Base-by-base conservation (phyloP, 2,797 vertebrate genomes). In the Phyllotis vaccarum region DNA sequence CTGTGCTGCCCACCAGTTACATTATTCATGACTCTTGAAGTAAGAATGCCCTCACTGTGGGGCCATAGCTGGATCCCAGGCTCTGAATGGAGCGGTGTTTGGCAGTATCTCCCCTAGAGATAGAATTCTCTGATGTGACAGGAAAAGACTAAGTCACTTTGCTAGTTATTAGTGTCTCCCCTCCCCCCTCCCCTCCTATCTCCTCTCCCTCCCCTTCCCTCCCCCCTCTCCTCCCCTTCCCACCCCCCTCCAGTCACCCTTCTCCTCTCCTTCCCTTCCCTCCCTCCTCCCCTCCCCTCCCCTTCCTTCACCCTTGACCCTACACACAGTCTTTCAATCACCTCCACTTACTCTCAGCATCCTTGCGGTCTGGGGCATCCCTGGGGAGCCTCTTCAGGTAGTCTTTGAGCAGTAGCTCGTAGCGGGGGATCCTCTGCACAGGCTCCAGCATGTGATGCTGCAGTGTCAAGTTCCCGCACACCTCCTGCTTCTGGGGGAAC, bases 381-480 rank as follows among this genome's bases (percentile, higher is more conserved):
- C 98, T 98, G 0, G 99, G 99, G 94, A 99, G 99, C 97, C 99
- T 99, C 98, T 99, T 99, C 97, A 99, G 98, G 97, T 99, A 99
- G 98, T 99, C 99, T 97, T 99, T 99, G 94, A 99, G 99, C 87
- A 99, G 98, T 96, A 99, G 98, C 97, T 99, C 99, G 0, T 99
- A 99, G 90, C 99, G 99, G 89, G 99, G 99, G 97, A 99, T 99
- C 97, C 99, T 99, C 95, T 99, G 99, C 96, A 99, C 99, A 0
- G 99, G 99, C 97, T 99, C 99, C 95, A 99, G 98, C 99, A 99
- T 99, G 98, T 99, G 99, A 97, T 99, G 99, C 98, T 99, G 99
- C 97, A 99, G 97, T 0, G 99, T 99, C 98, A 99, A 98, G 97
- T 99, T 99, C 91, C 99, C 99, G 78, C 99, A 99, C 82, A 99